These are phyloP conservation scores for Drosophila eugracilis DNA, from an alignment of 1,140 invertebrate genomes.

Conservation along the genomic window DNA sequence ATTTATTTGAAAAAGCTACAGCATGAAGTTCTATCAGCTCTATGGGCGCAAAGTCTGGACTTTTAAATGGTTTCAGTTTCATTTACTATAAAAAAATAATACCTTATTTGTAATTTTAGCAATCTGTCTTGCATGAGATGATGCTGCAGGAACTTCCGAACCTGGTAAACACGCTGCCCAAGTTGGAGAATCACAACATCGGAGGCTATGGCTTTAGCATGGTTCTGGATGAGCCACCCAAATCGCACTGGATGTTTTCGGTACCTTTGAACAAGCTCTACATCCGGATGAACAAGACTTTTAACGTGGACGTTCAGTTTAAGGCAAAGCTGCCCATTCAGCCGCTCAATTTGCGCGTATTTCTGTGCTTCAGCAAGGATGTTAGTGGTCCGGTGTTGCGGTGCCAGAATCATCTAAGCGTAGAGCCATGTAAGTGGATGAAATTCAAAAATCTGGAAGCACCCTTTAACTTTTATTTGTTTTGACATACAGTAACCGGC, in stretches of 20 bases:
- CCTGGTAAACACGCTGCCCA: conserved; percentile 65
- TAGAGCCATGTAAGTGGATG: conserved; percentile 56
- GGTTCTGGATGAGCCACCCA: conserved; percentile 58
- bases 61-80: background rate
- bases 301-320: conserved; percentile 73
- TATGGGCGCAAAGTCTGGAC: conserved; percentile 35
- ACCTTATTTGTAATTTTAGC: conserved; percentile 39
- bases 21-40: conserved; percentile 52
- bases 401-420: conserved; percentile 79
- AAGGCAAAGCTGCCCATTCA: conserved; percentile 67
- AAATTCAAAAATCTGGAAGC: background rate
- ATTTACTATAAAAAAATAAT: background rate
- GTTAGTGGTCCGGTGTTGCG: conserved; percentile 75
- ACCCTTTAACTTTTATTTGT: background rate
- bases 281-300: conserved; percentile 72
- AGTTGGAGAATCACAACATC: conserved; percentile 69
- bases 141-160: conserved; percentile 67
- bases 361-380: conserved; percentile 73
- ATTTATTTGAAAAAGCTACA: conserved; percentile 3
- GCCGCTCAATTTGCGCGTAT: conserved; percentile 63
- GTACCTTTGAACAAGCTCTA: conserved; percentile 64
- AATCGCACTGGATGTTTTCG: conserved; percentile 68
- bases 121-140: conserved; percentile 76
- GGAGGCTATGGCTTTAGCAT: conserved; percentile 69
- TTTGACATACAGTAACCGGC: conserved; percentile 13